phyloP scores from a whole-genome alignment of 1,140 invertebrate genomes.

The Kradibia gibbosae region DNA sequence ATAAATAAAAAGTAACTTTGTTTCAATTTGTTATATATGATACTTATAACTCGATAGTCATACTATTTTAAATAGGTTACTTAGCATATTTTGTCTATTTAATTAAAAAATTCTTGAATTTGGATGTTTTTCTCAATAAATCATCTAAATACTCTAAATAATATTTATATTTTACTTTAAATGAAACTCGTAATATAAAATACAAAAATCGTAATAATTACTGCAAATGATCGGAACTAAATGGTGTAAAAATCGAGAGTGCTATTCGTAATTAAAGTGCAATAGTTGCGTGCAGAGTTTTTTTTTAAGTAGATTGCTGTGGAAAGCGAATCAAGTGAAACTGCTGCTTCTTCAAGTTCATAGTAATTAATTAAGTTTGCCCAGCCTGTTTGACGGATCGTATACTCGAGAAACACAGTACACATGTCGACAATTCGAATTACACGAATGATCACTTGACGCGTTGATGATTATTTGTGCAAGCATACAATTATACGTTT shows the following conservation, averaged over 20 bases:
- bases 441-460: conserved; percentile 9
- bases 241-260: not conserved
- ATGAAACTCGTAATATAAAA: no score
- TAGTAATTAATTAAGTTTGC: conserved; percentile 38
- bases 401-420: conserved; percentile 6
- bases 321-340: not conserved
- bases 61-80: no score
- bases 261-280: conserved; percentile 13
- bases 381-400: not conserved
- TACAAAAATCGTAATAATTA: no score
- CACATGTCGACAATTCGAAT: conserved; percentile 30
- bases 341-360: not conserved
- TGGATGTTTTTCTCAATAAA: no score
- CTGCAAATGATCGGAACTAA: not conserved
- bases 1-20: no score
- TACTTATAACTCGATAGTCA: no score
- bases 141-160: no score
- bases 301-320: not conserved
- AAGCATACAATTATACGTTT: not conserved
- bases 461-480: conserved; percentile 1
- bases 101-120: no score
- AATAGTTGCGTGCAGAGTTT: conserved; percentile 13
- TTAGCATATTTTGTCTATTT: no score
- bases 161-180: no score
- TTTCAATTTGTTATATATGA: no score